These are phyloP conservation scores for Lasioglossum lativentre DNA, from an alignment of 2,888 invertebrate genomes.

Conservation along the genomic window DNA sequence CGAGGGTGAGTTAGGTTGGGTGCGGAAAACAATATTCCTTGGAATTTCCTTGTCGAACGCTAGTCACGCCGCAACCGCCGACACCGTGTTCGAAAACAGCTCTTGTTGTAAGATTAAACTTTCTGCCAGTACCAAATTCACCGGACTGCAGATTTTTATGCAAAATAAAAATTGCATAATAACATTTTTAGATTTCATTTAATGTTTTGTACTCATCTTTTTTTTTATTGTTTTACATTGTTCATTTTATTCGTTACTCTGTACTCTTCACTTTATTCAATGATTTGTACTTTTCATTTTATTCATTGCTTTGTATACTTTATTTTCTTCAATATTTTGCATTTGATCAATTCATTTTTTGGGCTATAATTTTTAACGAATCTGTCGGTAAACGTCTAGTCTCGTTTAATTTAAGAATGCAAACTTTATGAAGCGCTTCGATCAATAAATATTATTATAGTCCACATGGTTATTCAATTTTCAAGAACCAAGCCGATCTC, in stretches of 20 bases:
- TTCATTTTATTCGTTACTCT: background rate
- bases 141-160: background rate
- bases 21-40: background rate
- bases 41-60: background rate
- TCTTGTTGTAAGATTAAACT: background rate
- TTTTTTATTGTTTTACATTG: background rate
- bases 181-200: background rate
- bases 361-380: too few relatives aligned
- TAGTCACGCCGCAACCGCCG: background rate
- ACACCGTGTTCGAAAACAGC: background rate
- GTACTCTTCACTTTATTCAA: too few relatives aligned
- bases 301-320: too few relatives aligned
- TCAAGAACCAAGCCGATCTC: background rate
- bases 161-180: too few relatives aligned
- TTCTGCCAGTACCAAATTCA: background rate
- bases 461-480: background rate
- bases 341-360: too few relatives aligned
- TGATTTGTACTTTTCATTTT: too few relatives aligned
- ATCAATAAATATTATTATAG: background rate
- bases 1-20: background rate
- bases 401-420: too few relatives aligned
- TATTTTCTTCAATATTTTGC: too few relatives aligned
- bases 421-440: too few relatives aligned
- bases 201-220: background rate
- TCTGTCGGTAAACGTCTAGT: too few relatives aligned